Base-by-base conservation (phyloP, 92 coral and sea anemone genomes). In the Zoanthus sansibaricus region DNA sequence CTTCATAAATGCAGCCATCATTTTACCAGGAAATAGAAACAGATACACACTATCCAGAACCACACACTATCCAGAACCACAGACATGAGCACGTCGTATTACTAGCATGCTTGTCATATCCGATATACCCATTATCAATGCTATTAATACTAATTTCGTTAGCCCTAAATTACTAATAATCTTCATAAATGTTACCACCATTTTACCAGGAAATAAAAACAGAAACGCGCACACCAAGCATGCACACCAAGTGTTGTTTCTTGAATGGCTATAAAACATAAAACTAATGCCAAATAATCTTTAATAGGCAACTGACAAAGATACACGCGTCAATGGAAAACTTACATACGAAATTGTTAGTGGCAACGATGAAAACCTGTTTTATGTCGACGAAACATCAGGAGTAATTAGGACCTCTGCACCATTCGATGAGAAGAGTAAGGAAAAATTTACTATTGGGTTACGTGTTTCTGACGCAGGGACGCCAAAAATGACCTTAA, bases 401-500 rank as follows among this genome's bases (percentile, higher is more conserved):
- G 95, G 98, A 14, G 80, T 76, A 48, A 62, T 94, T 47, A 82
- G 75, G 71, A 89, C 93, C 7, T 56, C 90, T 1, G 55, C 74
- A 48, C 77, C 92, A 25, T 71, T 94, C 47, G 74, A 82, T 33
- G 91, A 83, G 6, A 88, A 79, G 62, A 86, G 88, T 18, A 94
- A 87, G 9, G 31, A 80, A 51, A 83, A 83, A 68, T 90, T 75
- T 83, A 51, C 78, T 1, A 31, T 94, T 20, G 62, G 69, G 33
- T 66, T 89, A 32, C 48, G 76, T 54, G 95, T 90, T 44, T 87
- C 83, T 8, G 95, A 94, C 69, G 74, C 86, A 32, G 92, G 76
- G n/a, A 49, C 66, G 46, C 74, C 85, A 64, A n/a, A 59, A 64
- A 80, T 64, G 61, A 46, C 20, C 2, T 64, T 75, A 18, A 46